Conservation (phyloP, 2,113 vertebrate species). For the Puffinus mauretanicus region DNA sequence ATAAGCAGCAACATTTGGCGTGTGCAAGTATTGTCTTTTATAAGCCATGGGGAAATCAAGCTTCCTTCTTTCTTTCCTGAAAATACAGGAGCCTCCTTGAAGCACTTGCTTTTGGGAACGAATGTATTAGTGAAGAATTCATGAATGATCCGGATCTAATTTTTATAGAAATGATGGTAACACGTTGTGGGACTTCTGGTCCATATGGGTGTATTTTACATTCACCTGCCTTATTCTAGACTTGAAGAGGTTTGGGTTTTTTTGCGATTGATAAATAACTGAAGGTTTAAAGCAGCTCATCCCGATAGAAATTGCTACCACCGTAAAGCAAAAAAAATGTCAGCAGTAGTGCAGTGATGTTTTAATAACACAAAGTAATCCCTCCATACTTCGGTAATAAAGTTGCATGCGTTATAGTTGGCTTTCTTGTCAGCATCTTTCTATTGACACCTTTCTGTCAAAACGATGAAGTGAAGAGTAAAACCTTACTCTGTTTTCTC, state of each 20-base stretch:
- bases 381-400: neutral
- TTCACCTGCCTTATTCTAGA: neutral
- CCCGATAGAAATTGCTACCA: neutral
- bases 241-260: neutral
- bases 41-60: conserved; percentile 24
- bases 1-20: neutral
- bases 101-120: neutral
- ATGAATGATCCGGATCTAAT: neutral
- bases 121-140: neutral
- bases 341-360: neutral
- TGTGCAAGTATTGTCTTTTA: neutral
- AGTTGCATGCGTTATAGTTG: conserved; percentile 43
- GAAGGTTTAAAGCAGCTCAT: neutral
- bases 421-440: conserved; percentile 19
- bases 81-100: neutral
- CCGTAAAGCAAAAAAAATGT: neutral
- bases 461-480: conserved; percentile 45
- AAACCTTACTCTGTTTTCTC: conserved; percentile 44
- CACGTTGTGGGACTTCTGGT: neutral
- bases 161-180: conserved; percentile 7
- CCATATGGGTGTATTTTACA: neutral
- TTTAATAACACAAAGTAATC: conserved; percentile 20
- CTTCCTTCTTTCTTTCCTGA: neutral
- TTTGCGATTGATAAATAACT: neutral
- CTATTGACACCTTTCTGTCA: conserved; percentile 65